A percentile compares a stretch with the other conserved stretches of the same genome.
These are phyloP conservation scores for Iphiclides podalirius DNA, from an alignment of 2,888 invertebrate species.

Conservation along the genomic window DNA sequence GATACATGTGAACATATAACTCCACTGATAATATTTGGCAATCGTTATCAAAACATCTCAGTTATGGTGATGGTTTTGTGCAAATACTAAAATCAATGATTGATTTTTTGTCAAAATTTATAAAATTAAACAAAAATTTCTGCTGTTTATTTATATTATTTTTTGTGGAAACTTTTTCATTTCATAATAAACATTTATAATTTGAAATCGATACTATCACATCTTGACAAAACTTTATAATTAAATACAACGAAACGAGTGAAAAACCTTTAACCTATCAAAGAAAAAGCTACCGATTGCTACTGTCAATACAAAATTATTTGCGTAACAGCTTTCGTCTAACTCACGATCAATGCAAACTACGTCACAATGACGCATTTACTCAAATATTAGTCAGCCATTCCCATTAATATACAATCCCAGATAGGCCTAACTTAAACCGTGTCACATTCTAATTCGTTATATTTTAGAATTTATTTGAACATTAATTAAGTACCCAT, in stretches of 20 bases:
- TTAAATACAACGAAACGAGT: too few relatives aligned
- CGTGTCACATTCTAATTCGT: background rate
- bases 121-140: too few relatives aligned
- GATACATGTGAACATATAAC: too few relatives aligned
- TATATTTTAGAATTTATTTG: background rate
- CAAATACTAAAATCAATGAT: too few relatives aligned
- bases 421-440: conserved; percentile 9
- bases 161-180: too few relatives aligned
- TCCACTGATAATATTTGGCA: background rate
- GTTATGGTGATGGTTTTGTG: too few relatives aligned
- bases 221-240: too few relatives aligned
- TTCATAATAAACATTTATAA: too few relatives aligned
- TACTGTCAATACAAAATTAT: conserved; percentile 1
- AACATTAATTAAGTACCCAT: too few relatives aligned
- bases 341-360: conserved; percentile 37
- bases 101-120: too few relatives aligned
- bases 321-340: conserved; percentile 3
- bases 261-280: background rate
- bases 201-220: too few relatives aligned
- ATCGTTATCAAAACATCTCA: background rate
- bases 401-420: conserved; percentile 8
- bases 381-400: conserved; percentile 22
- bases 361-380: conserved; percentile 42
- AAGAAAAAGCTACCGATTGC: background rate
- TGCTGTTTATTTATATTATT: too few relatives aligned